Percentiles rank a stretch among this genome's conserved stretches.
Evolutionary conservation across 2,888 invertebrate genomes (phyloP).

Genomic region (Polydrusus pterygomalis): DNA sequence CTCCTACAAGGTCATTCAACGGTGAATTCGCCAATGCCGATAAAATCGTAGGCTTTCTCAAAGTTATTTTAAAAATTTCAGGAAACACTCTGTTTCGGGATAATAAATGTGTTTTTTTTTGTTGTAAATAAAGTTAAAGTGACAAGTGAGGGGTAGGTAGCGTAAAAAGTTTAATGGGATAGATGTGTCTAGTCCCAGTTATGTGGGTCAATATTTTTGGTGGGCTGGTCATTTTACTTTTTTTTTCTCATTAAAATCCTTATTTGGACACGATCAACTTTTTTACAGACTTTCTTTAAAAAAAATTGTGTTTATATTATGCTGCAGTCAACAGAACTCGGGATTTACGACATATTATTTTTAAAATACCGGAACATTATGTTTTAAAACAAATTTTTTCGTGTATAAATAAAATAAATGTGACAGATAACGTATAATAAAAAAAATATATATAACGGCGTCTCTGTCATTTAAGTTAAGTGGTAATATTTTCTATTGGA

Average conservation of each 20-base stretch:
- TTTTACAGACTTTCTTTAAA: too few species aligned
- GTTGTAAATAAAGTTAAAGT: not conserved
- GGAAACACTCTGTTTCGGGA: not conserved
- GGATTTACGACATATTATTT: not conserved
- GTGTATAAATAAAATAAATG: conserved; percentile 1
- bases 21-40: conserved; percentile 18
- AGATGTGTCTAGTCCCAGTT: not conserved
- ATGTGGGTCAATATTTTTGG: not conserved
- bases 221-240: not conserved
- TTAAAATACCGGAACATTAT: not conserved
- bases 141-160: not conserved
- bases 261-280: too few species aligned
- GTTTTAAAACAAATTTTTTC: not conserved
- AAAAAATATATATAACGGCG: not conserved
- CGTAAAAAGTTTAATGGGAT: not conserved
- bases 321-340: too few species aligned
- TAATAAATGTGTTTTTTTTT: not conserved
- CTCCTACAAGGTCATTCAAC: conserved; percentile 36
- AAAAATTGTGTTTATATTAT: too few species aligned
- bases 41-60: not conserved
- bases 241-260: too few species aligned
- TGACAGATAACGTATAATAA: not conserved
- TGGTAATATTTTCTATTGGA: not conserved
- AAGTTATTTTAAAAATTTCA: not conserved
- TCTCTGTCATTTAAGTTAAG: not conserved